Base-by-base conservation (phyloP, 2,888 invertebrate genomes). In the Leptinotarsa rubiginosa region DNA sequence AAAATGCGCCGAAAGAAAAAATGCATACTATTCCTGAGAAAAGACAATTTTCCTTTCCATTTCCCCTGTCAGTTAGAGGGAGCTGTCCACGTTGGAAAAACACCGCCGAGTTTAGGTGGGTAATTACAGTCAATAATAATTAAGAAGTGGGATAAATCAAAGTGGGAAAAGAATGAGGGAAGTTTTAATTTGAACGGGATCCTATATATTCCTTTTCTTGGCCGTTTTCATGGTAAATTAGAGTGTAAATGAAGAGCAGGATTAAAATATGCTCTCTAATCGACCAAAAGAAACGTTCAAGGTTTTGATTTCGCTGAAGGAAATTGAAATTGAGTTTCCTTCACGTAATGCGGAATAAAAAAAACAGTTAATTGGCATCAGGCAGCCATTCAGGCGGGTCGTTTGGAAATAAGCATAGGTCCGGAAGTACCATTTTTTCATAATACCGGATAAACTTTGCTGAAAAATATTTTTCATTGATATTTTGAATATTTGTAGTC, bases 11-110 rank as follows among this genome's bases (percentile, higher is more conserved):
- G 81, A 83, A 73, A 70, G 84, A 86, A 87, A 88, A 87, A 88
- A 88, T 88, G 85, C 83, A 83, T 81, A 82, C 81, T 80, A 81
- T 82, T 80, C 79, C 79, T 79, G 77, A 78, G 81, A 81, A 75
- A 85, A 87, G 88, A 88, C 88, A 88, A 88, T 88, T 88, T 88
- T 88, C 88, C 87, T 85, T 87, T 83, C 87, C 88, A 88, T 88
- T 88, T 87, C 84, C 83, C 86, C 83, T 86, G 87, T 88, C 87
- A 83, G 86, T 87, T 86, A 79, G 78, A 74, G 73, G 70, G 73
- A 76, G 71, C 79, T 84, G 85, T 84, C 85, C 85, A 84, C 81
- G 82, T 79, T 75, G 78, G 80, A 81, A 81, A 83, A 84, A 84
- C 84, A 83, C 81, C 81, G 82, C 83, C 80, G 78, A 81, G 83